Base-by-base conservation (phyloP, 2,888 invertebrate genomes). In the Drosophila sordidula region DNA sequence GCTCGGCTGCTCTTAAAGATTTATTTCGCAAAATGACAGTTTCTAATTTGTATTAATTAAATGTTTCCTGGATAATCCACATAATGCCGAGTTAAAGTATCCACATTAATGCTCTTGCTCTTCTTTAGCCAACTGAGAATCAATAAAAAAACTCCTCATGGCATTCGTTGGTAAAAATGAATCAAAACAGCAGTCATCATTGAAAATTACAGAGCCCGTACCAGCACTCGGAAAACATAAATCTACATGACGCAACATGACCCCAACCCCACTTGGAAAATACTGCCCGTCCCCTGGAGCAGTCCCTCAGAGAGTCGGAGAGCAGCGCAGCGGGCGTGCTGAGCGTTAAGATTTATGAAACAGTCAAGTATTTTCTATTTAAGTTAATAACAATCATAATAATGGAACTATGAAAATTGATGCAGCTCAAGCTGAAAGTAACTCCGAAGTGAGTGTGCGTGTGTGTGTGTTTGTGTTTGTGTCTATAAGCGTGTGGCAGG, bases 341-440 rank as follows among this genome's bases (percentile, higher is more conserved):
- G 56, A 68, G 59, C 55, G 72, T 44, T 38, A 80, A 84, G 89
- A 89, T 87, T 90, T 90, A 89, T 89, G 88, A 80, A 82, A 82
- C 75, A 87, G 83, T 83, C 82, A 80, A 89, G 85, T 86, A 84
- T 89, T 89, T 89, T 87, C 87, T 89, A 89, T 89, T 89, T 89
- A 90, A 89, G 89, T 89, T 89, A 89, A 89, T 89, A 89, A 90
- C 86, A 89, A 90, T 89, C 90, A 87, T 86, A 89, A 90, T 89
- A 89, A 90, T 87, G 90, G 87, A 82, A 89, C 82, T 87, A 87
- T 78, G 82, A 89, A 78, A 85, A 89, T 89, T 84, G 89, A 86
- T 79, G 89, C 77, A 74, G 76, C 80, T 45, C 47, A 39, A 71
- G 68, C 54, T 49, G 57, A 51, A 52, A 44, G 16, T 9, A 32